Evolutionary conservation across 2,888 invertebrate species (phyloP), one percentile per base, ranked within the genome.

Genomic region (Reticulitermes lucifugus): DNA sequence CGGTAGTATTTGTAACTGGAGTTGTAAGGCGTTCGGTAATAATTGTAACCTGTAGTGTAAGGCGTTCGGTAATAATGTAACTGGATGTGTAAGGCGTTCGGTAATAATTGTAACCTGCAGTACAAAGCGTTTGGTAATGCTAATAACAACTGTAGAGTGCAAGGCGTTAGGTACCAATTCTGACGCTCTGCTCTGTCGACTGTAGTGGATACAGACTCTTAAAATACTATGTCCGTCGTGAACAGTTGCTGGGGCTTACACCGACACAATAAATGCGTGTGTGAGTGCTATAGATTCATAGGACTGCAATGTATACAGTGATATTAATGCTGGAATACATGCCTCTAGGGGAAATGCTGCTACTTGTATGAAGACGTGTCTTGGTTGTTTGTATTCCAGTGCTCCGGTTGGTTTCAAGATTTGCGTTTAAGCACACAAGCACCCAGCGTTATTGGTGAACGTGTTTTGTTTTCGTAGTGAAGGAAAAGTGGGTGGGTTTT

Each of bases 241-340:
- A 60, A 29, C 35, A 71, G 3, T 7, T 7, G n/a, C 46, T 77
- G 5, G 4, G 12, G 73, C 41, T 21, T 21, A 3, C 73, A 35
- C 18, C 41, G 77, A 22, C 46, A 46, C 41, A 46, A 1, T 46
- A 46, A 77, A 6, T 41, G 73, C 41, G 10, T 77, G 46, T 51
- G 3, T 46, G 41, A 10, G 5, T 77, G 1, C 46, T 46, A 77
- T 43, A 73, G 35, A 41, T 29, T 41, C 73, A 22, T 43, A 65
- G 6, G 7, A 12, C 25, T 65, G n/a, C 65, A n/a, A 25, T 46
- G n/a, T n/a, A 77, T n/a, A 77, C 22, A 21, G n/a, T 77, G 77
- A 46, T 77, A 77, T 46, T 77, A 46, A 77, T 77, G 46, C 77
- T 77, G 41, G 51, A 77, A 77, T 51, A 77, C 77, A 5, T 77